Base-by-base conservation (phyloP, 2,113 vertebrate species). In the Brachyhypopomus occidentalis region DNA sequence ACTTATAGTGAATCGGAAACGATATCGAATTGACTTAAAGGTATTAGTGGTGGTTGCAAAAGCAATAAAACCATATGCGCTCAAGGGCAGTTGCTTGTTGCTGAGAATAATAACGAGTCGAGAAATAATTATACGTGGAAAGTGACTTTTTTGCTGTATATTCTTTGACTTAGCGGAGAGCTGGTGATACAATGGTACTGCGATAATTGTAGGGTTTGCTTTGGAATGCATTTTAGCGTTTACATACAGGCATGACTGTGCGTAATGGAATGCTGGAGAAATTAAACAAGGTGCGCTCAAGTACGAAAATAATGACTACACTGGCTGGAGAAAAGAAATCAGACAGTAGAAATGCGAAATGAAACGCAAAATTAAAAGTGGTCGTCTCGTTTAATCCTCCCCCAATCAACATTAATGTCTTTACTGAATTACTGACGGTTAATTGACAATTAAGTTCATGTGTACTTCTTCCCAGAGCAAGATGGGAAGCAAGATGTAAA, bases 361-460 rank as follows among this genome's bases (percentile, higher is more conserved):
- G 17, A 17, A 67, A 2, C 16, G 64, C 30, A 36, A 19, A 20
- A 67, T 17, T 66, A 41, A 76, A 75, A 64, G 34, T 78, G 12
- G 1, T 25, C 58, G 30, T 78, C 20, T 66, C 58, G 45, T 22
- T 25, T 5, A 22, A 34, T 27, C 14, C 64, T 8, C 17, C 55
- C 22, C 30, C 17, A 7, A 45, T 62, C 56, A 62, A 48, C 56
- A 62, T 72, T 41, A 27, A 79, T 79, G 67, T 48, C 12, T 48
- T 80, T 19, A 80, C 19, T 80, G 66, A 5, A n/a, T 85, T 73
- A 36, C 60, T 38, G 34, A 60, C 60, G 45, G 48, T 77, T 66
- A 55, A 78, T 78, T 75, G 78, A 84, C 52, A 69, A 64, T 73
- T 12, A 72, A 76, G 72, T 80, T 63, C 48, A 30, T 83, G 14